A percentile compares a stretch with the other conserved stretches of the same genome.
These are phyloP conservation scores for Todiramphus chloris DNA, from an alignment of 2,113 vertebrate genomes.

Conservation along the genomic window DNA sequence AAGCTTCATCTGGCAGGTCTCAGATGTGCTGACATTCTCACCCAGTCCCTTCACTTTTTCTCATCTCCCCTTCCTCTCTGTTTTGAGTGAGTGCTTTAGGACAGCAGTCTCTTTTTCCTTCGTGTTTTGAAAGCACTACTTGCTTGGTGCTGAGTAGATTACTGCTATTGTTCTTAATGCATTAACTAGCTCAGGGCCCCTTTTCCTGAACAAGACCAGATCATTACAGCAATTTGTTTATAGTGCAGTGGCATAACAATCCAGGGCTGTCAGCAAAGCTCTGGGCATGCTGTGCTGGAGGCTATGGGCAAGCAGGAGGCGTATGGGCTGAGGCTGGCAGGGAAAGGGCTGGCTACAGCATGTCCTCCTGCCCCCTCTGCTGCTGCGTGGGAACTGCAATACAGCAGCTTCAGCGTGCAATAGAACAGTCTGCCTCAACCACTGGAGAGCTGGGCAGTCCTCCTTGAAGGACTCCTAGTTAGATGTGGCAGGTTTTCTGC, in stretches of 20 bases:
- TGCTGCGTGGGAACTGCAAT: rapidly evolving
- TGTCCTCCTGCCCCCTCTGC: background rate
- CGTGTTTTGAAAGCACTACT: background rate
- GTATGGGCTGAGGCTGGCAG: background rate
- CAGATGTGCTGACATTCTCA: background rate
- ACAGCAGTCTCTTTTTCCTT: background rate
- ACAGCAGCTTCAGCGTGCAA: background rate
- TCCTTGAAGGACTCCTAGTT: background rate
- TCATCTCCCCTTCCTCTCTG: background rate
- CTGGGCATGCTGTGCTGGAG: background rate
- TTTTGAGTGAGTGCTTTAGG: background rate
- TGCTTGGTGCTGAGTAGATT: background rate
- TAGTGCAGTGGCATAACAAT: background rate
- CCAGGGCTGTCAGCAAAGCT: background rate
- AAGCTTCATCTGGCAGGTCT: background rate
- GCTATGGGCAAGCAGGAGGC: background rate
- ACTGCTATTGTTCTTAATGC: background rate
- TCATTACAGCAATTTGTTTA: background rate
- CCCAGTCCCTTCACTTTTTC: rapidly evolving
- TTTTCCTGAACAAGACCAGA: background rate
- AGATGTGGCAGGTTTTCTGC: background rate
- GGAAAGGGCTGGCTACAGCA: background rate
- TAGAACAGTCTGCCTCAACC: background rate
- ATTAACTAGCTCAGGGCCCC: background rate
- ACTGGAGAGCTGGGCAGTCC: background rate